These are phyloP conservation scores for Cartodere bifasciata DNA, from an alignment of 2,888 invertebrate species.

Conservation along the genomic window DNA sequence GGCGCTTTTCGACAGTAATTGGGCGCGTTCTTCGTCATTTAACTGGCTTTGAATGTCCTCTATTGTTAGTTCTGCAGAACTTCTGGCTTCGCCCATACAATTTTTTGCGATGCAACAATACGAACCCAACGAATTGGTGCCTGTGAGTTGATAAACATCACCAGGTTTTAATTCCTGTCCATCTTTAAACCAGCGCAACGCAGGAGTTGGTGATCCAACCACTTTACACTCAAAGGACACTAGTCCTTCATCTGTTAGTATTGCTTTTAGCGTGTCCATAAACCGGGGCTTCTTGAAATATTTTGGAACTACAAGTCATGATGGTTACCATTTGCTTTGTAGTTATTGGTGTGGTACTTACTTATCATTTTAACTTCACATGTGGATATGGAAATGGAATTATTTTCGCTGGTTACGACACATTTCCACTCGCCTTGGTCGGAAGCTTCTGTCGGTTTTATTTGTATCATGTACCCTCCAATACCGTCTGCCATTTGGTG, in stretches of 20 bases:
- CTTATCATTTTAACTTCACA: constrained; percentile 67
- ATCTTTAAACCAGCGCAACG: constrained; percentile 84
- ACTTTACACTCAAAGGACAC: constrained; percentile 91
- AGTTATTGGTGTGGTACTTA: constrained; percentile 34
- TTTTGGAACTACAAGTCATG: constrained; percentile 59
- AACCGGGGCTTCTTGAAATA: constrained; percentile 82
- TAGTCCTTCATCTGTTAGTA: constrained; percentile 80
- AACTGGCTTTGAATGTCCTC: constrained; percentile 85
- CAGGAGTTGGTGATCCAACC: constrained; percentile 80
- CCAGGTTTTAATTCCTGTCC: constrained; percentile 84
- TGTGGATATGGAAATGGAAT: constrained; percentile 61
- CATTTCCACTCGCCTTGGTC: constrained; percentile 89
- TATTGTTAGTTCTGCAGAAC: constrained; percentile 74
- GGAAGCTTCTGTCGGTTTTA: constrained; percentile 59
- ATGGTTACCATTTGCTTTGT: no score
- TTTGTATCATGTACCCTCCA: constrained; percentile 66
- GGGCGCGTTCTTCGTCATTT: constrained; percentile 72
- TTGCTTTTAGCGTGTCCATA: constrained; percentile 79
- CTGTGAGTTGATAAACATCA: constrained; percentile 83
- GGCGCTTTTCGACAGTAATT: constrained; percentile 61
- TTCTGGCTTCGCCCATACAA: constrained; percentile 82
- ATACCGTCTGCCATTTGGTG: constrained; percentile 69
- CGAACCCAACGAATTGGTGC: constrained; percentile 77
- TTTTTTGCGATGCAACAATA: constrained; percentile 83
- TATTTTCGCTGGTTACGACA: constrained; percentile 65